phyloP scores from a whole-genome alignment of 2,888 invertebrate genomes.

The Aporophyla lueneburgensis region DNA sequence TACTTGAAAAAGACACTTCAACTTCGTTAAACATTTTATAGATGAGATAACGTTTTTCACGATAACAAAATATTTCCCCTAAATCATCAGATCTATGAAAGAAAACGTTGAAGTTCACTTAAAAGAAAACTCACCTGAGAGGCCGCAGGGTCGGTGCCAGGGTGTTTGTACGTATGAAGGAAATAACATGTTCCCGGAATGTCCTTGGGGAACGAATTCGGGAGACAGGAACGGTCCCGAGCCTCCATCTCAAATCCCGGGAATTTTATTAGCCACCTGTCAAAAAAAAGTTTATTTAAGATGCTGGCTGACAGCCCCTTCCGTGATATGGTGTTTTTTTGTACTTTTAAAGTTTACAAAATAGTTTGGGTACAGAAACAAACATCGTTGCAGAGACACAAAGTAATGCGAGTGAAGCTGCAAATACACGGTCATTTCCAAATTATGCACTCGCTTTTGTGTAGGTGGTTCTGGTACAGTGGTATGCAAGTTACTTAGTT shows the following conservation, averaged over 20 bases:
- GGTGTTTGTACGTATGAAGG: slow-evolving; percentile 94
- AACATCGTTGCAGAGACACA: neutral
- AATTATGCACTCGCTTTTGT: neutral
- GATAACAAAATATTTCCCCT: neutral
- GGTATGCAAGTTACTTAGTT: neutral
- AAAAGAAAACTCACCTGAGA: slow-evolving; percentile 88
- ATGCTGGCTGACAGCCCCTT: slow-evolving; percentile 35
- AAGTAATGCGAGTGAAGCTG: neutral
- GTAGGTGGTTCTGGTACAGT: neutral
- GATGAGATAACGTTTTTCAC: neutral
- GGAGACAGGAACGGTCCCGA: slow-evolving; percentile 94
- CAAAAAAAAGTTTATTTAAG: slow-evolving; percentile 54
- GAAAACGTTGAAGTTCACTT: slow-evolving; percentile 2
- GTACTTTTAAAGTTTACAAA: slow-evolving; percentile 36
- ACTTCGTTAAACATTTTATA: neutral
- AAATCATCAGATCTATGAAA: slow-evolving; percentile 9
- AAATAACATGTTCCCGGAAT: slow-evolving; percentile 96
- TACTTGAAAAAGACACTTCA: neutral
- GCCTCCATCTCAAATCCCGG: slow-evolving; percentile 95
- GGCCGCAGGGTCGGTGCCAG: slow-evolving; percentile 91
- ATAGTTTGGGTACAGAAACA: neutral
- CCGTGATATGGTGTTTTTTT: slow-evolving; percentile 48
- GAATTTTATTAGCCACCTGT: slow-evolving; percentile 94
- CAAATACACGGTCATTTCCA: neutral
- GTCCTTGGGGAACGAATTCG: slow-evolving; percentile 95